These are phyloP conservation scores for Drosophila pachea DNA, from an alignment of 1,140 invertebrate genomes.

Conservation along the genomic window DNA sequence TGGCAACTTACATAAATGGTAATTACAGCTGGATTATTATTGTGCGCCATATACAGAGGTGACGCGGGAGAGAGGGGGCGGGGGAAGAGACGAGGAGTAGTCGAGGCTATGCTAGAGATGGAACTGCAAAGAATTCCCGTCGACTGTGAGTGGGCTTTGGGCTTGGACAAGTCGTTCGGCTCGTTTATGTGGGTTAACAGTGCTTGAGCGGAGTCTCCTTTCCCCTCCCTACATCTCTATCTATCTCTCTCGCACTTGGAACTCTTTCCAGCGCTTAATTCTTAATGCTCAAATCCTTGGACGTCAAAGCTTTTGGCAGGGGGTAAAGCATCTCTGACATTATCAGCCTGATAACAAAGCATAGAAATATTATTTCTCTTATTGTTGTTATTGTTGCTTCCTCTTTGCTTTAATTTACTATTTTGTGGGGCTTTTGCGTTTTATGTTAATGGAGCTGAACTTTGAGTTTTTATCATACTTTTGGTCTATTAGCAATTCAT, in stretches of 20 bases:
- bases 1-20: constrained; percentile 63
- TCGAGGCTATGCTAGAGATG: not conserved
- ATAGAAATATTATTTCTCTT: constrained; percentile 9
- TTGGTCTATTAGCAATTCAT: constrained; percentile 12
- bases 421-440: constrained; percentile 18
- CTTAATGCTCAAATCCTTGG: constrained; percentile 32
- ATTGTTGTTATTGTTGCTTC: not conserved
- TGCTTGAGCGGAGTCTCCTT: constrained; percentile 49
- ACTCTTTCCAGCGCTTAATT: constrained; percentile 12
- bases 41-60: constrained; percentile 43
- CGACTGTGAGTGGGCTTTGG: constrained; percentile 34
- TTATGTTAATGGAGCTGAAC: constrained; percentile 43
- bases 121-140: constrained; percentile 38
- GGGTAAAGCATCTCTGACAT: not conserved
- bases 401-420: constrained; percentile 5
- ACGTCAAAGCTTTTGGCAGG: constrained; percentile 16
- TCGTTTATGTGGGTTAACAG: constrained; percentile 65
- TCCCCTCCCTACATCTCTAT: not conserved
- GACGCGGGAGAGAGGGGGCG: constrained; percentile 5
- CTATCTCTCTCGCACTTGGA: not conserved
- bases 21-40: constrained; percentile 62
- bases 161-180: constrained; percentile 38
- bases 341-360: constrained; percentile 14
- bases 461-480: constrained; percentile 10
- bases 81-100: constrained; percentile 10